phyloP scores from a whole-genome alignment of 2,113 vertebrate genomes.

The Megaleporinus macrocephalus region DNA sequence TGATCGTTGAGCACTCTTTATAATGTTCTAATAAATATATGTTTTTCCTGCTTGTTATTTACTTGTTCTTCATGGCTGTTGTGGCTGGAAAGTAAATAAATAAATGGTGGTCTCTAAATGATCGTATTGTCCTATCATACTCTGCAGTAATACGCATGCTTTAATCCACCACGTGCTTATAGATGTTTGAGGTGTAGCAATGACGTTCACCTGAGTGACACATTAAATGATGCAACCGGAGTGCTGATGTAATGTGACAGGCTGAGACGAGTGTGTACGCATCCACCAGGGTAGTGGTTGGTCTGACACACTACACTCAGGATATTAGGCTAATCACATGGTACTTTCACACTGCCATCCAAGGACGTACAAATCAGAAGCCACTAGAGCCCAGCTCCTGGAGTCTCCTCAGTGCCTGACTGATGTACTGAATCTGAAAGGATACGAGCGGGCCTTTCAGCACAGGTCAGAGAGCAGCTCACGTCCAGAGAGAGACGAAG shows the following conservation, averaged over 20 bases:
- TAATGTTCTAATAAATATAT: too few relatives aligned
- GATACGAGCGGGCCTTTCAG: not conserved
- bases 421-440: not conserved
- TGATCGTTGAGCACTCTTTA: too few relatives aligned
- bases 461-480: not conserved
- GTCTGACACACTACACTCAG: conserved; percentile 11
- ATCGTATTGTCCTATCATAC: too few relatives aligned
- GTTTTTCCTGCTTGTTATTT: too few relatives aligned
- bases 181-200: too few relatives aligned
- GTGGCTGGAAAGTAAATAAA: too few relatives aligned
- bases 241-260: not conserved
- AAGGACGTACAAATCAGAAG: conserved; percentile 21
- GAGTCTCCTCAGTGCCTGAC: not conserved
- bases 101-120: too few relatives aligned
- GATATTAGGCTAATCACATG: conserved; percentile 38
- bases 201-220: too few relatives aligned
- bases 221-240: too few relatives aligned
- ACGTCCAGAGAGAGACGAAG: not conserved
- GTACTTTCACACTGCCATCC: conserved; percentile 21
- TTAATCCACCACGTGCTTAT: too few relatives aligned
- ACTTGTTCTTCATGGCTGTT: too few relatives aligned
- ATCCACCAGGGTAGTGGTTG: not conserved
- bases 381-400: not conserved
- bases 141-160: too few relatives aligned
- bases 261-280: not conserved